Percentiles rank a stretch among this genome's conserved stretches.
These are phyloP conservation scores for Hypotaenidia philippensis DNA, from an alignment of 2,797 vertebrate species.

Conservation along the genomic window DNA sequence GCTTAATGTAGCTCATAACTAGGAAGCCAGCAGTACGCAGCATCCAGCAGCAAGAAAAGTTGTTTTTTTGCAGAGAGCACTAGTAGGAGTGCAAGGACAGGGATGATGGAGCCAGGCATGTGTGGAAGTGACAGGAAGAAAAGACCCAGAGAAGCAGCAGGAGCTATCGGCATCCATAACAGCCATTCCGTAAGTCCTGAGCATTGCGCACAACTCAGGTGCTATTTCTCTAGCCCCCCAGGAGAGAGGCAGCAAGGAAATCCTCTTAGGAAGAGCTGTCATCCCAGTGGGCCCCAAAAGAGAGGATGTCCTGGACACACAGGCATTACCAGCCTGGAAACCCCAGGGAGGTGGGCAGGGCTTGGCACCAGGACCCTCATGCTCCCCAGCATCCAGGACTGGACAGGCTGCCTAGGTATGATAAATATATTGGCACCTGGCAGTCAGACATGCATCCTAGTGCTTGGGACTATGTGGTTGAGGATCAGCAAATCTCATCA, in stretches of 20 bases:
- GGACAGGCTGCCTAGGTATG: background rate
- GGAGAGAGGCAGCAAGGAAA: background rate
- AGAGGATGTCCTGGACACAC: background rate
- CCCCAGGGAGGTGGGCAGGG: background rate
- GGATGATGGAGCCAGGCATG: rapidly evolving
- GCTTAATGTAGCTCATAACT: background rate
- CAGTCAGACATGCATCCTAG: rapidly evolving
- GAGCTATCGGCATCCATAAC: rapidly evolving
- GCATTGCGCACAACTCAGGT: rapidly evolving
- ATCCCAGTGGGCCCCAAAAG: background rate
- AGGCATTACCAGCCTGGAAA: background rate
- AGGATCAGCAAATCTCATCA: background rate
- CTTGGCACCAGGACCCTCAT: background rate
- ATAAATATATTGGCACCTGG: background rate
- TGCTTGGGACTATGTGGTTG: background rate
- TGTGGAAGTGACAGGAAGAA: background rate
- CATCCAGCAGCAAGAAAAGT: background rate
- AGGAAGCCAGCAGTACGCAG: background rate
- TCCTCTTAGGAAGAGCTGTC: background rate
- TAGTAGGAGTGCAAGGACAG: background rate
- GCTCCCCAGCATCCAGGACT: rapidly evolving
- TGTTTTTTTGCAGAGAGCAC: background rate
- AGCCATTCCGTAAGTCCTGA: rapidly evolving
- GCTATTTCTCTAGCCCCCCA: background rate
- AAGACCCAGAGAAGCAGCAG: background rate